Percentiles rank a stretch among this genome's conserved stretches.
Evolutionary conservation across 2,888 invertebrate species (phyloP).

Genomic region (Pimpla rufipes): DNA sequence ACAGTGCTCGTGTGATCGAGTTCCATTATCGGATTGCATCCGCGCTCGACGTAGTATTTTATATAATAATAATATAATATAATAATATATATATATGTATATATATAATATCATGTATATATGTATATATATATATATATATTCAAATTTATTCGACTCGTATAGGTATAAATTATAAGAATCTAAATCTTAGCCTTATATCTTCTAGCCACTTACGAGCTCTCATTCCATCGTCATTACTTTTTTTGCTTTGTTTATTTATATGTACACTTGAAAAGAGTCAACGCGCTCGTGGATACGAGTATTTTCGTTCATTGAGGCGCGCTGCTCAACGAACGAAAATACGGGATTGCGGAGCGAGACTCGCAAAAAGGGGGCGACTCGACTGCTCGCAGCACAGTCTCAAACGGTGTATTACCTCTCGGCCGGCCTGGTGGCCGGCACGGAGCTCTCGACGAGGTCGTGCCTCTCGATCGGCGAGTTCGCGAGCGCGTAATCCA

Average conservation of each 20-base stretch:
- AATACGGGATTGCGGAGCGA: not conserved
- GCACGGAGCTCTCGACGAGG: constrained; percentile 83
- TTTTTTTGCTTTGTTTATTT: not conserved
- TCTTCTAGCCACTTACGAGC: constrained; percentile 75
- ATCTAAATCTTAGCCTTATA: constrained; percentile 78
- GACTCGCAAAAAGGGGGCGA: constrained; percentile 19
- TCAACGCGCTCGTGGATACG: constrained; percentile 2
- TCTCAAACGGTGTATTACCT: constrained; percentile 78
- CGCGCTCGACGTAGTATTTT: constrained; percentile 61
- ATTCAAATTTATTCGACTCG: constrained; percentile 61
- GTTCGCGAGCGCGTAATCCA: constrained; percentile 81
- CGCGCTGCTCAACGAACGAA: no score
- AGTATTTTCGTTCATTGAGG: not conserved
- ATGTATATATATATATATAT: constrained; percentile 71
- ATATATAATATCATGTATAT: constrained; percentile 51
- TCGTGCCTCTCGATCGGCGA: constrained; percentile 84
- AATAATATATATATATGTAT: constrained; percentile 49
- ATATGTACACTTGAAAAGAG: constrained; percentile 80
- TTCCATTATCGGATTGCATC: constrained; percentile 72
- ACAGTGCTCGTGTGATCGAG: constrained; percentile 74
- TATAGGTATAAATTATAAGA: constrained; percentile 82
- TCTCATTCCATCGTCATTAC: constrained; percentile 70
- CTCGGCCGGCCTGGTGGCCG: constrained; percentile 81
- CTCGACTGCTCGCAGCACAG: not conserved
- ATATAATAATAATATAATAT: constrained; percentile 54